Base-by-base conservation (phyloP, 2,888 invertebrate genomes). In the Cremastinae sp. region DNA sequence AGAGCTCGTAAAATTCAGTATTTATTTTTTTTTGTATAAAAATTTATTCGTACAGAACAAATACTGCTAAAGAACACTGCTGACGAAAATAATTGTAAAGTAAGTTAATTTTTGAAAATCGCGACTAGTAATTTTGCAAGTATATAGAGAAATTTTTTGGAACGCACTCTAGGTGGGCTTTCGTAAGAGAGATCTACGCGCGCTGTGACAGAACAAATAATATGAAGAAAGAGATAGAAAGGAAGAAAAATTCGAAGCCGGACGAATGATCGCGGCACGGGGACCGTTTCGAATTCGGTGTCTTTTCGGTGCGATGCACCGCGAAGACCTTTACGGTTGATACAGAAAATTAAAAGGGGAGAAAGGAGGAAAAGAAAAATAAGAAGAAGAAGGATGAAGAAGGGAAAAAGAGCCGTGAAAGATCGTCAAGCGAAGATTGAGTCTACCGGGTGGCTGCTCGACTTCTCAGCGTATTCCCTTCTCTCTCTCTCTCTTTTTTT, bases 221-320 rank as follows among this genome's bases (percentile, higher is more conserved):
- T 14, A 22, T 0, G 22, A 14, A 41, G 7, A 5, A 34, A 56
- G 45, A 72, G 64, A 56, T 53, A 38, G 47, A 53, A 43, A 70
- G 71, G 62, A 65, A 74, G 45, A 53, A 65, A 75, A 56, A 66
- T 64, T 69, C 75, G 62, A 71, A 79, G 79, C 72, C 41, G 53
- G 65, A 73, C 64, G 64, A 73, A 73, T 76, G 58, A 54, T 62
- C 53, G 38, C 53, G 74, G 83, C 81, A 82, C 83, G 83, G 84
- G 82, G 82, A 84, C 83, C 84, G 84, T 85, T 80, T 84, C 85
- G 79, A 84, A 86, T 86, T 80, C 83, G 5, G 58, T 77, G 75
- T 72, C 75, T 80, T 74, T 72, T 51, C 68, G 68, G 66, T 74
- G 69, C n/a, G n/a, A 73, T 69, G 73, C 76, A 53, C 47, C 59